These are phyloP conservation scores for Psephotus haematonotus DNA, from an alignment of 2,113 vertebrate genomes.

Conservation along the genomic window DNA sequence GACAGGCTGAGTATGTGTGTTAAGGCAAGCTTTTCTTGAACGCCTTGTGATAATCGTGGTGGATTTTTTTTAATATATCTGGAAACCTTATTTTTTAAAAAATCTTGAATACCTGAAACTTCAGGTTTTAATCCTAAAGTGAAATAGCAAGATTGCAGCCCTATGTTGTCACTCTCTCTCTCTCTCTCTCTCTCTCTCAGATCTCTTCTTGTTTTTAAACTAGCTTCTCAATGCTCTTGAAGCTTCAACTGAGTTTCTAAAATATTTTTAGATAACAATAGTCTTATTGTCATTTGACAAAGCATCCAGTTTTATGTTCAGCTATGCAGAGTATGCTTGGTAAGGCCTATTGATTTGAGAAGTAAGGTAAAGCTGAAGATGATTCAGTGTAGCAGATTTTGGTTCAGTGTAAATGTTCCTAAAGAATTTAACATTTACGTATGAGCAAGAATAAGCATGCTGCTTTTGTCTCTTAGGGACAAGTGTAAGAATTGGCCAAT, in stretches of 20 bases:
- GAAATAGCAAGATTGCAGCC: neutral
- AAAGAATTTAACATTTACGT: neutral
- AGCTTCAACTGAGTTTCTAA: neutral
- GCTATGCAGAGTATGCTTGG: neutral
- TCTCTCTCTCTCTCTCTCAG: neutral
- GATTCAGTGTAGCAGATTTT: slow-evolving; percentile 46
- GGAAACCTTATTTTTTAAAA: neutral
- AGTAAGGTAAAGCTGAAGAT: slow-evolving; percentile 51
- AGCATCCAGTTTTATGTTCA: neutral
- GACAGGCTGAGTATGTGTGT: neutral
- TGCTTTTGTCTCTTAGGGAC: neutral
- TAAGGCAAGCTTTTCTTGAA: neutral
- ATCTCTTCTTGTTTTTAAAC: neutral
- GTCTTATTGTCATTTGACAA: neutral
- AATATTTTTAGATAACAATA: neutral
- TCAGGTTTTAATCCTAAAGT: neutral
- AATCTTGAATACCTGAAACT: neutral
- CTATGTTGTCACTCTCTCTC: neutral
- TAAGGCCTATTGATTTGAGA: slow-evolving; percentile 32
- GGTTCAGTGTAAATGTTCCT: neutral
- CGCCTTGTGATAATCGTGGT: neutral
- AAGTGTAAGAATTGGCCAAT: slow-evolving; percentile 15
- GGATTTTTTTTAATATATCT: neutral
- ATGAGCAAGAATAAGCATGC: neutral
- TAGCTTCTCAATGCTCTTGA: neutral